Conservation (phyloP, 1,140 invertebrate species). For the Helicoverpa armigera region DNA sequence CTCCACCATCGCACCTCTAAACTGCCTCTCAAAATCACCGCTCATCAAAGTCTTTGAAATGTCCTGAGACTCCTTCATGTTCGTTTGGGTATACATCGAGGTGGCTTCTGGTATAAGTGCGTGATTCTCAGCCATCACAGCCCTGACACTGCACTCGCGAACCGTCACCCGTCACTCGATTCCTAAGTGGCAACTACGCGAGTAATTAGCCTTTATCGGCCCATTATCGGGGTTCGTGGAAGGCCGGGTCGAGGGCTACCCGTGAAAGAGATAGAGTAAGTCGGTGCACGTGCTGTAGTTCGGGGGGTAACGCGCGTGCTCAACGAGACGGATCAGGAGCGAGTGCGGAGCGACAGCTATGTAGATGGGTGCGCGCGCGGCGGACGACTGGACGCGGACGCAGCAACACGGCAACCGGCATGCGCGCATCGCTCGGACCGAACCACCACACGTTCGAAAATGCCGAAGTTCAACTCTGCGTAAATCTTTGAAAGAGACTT, state of each 20-base stretch:
- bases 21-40: conserved; percentile 79
- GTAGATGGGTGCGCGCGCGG: conserved; percentile 33
- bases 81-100: conserved; percentile 78
- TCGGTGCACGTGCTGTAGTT: conserved; percentile 61
- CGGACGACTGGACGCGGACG: conserved; percentile 45
- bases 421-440: conserved; percentile 58
- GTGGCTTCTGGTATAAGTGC: conserved; percentile 70
- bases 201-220: conserved; percentile 70
- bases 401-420: conserved; percentile 52
- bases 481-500: neutral
- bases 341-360: conserved; percentile 59
- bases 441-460: neutral
- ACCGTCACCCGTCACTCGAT: conserved; percentile 59
- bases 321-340: conserved; percentile 62
- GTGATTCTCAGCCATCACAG: conserved; percentile 74
- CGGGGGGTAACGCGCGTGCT: conserved; percentile 65
- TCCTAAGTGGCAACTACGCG: conserved; percentile 50
- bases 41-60: conserved; percentile 81
- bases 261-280: conserved; percentile 54
- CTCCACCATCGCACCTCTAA: conserved; percentile 62
- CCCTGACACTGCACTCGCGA: conserved; percentile 72
- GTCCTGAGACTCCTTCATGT: conserved; percentile 76
- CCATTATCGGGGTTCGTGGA: conserved; percentile 71
- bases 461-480: conserved; percentile 5
- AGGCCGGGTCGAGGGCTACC: conserved; percentile 58